phyloP scores from a whole-genome alignment of 2,113 vertebrate species.

The Tetrao urogallus region DNA sequence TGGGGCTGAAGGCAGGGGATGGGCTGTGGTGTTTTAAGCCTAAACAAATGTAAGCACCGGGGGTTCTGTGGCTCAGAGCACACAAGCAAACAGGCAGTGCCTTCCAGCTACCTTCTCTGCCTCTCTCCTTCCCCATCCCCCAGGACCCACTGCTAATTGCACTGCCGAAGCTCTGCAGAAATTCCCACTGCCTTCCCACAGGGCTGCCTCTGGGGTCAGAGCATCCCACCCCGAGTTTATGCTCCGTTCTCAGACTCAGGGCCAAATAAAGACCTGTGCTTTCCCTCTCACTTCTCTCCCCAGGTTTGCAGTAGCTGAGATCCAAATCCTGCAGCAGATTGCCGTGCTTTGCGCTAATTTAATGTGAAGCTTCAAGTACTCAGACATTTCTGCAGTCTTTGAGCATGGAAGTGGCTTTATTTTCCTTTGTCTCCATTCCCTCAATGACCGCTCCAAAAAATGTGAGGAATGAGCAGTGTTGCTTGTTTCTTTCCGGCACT shows the following conservation, averaged over 20 bases:
- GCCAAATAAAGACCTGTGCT: neutral
- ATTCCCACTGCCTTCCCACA: fast-evolving
- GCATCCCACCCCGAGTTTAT: neutral
- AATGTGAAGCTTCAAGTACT: neutral
- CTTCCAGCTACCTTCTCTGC: fast-evolving
- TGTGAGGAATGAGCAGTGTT: neutral
- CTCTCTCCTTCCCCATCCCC: neutral
- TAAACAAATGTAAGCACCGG: fast-evolving
- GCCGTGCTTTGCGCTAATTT: neutral
- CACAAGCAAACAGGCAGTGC: neutral
- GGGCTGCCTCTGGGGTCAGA: neutral
- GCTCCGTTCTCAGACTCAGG: neutral
- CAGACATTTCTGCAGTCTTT: slow-evolving; percentile 1
- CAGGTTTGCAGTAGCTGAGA: slow-evolving; percentile 11
- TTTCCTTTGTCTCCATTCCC: neutral
- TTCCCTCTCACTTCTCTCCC: slow-evolving; percentile 13
- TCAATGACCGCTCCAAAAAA: neutral
- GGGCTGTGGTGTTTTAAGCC: neutral
- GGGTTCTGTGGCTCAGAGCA: neutral
- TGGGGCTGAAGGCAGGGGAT: fast-evolving
- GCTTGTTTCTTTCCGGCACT: neutral
- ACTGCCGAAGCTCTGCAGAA: neutral
- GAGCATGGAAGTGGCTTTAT: slow-evolving; percentile 23
- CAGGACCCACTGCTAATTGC: neutral
- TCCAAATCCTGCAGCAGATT: slow-evolving; percentile 33